Percentiles rank a stretch among this genome's conserved stretches.
Evolutionary conservation across 2,888 invertebrate species (phyloP).

Genomic region (Chrysolina americana): DNA sequence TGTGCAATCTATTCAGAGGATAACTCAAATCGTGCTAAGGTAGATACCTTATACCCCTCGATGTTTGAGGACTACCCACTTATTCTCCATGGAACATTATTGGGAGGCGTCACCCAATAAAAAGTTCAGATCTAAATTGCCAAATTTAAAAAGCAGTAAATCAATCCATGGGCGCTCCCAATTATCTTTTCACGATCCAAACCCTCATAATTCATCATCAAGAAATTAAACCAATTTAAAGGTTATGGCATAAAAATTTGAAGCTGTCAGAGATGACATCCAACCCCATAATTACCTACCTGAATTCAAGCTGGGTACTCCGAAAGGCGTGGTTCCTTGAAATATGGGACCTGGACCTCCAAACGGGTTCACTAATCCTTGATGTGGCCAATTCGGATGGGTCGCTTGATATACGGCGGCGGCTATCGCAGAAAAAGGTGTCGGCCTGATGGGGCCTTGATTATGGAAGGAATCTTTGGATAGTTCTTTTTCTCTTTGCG

Average conservation of each 20-base stretch:
- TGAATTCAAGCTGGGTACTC: slow-evolving; percentile 67
- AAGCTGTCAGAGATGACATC: slow-evolving; percentile 45
- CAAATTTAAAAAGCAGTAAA: slow-evolving; percentile 26
- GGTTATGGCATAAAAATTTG: slow-evolving; percentile 42
- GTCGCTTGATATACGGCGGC: slow-evolving; percentile 76
- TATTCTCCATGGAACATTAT: not conserved
- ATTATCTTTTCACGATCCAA: slow-evolving; percentile 24
- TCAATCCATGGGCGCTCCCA: slow-evolving; percentile 2
- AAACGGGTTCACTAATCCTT: slow-evolving; percentile 74
- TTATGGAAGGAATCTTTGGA: slow-evolving; percentile 62
- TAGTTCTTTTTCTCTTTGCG: slow-evolving; percentile 57
- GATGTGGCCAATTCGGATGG: slow-evolving; percentile 73
- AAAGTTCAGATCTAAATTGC: slow-evolving; percentile 16
- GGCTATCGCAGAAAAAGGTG: slow-evolving; percentile 82
- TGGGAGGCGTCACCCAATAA: slow-evolving; percentile 14
- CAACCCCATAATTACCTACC: slow-evolving; percentile 67
- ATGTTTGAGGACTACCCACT: too few species aligned
- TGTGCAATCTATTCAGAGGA: too few species aligned
- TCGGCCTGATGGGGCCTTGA: slow-evolving; percentile 81
- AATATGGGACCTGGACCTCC: slow-evolving; percentile 76
- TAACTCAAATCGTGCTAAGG: too few species aligned
- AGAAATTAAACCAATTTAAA: slow-evolving; percentile 47
- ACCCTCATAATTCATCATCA: slow-evolving; percentile 38
- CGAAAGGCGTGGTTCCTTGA: slow-evolving; percentile 75
- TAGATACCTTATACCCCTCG: too few species aligned